Evolutionary conservation across 2,888 invertebrate species (phyloP).

Genomic region (Pristionchus japonicus): DNA sequence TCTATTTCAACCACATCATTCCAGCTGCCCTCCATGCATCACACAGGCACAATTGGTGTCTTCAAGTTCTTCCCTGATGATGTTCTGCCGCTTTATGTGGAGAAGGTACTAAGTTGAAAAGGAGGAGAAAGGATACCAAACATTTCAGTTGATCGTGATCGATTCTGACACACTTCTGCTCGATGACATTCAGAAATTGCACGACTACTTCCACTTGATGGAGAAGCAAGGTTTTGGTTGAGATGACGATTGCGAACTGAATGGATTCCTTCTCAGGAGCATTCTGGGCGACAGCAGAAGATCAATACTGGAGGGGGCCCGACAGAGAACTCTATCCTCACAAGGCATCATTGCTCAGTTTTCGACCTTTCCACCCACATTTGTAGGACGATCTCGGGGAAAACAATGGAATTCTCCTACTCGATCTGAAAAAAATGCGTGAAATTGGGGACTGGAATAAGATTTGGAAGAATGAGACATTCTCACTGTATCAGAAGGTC

Average conservation of each 20-base stretch:
- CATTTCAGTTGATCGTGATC: not conserved
- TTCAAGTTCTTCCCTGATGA: slow-evolving; percentile 4
- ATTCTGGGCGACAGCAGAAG: slow-evolving; percentile 5
- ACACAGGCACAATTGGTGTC: not conserved
- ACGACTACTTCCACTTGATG: not conserved
- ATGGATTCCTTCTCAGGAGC: too few species aligned
- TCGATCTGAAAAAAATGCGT: not conserved
- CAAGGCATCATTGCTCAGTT: not conserved
- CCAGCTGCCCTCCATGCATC: not conserved
- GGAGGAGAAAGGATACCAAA: not conserved
- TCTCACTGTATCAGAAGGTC: slow-evolving; percentile 17
- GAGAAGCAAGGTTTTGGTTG: not conserved
- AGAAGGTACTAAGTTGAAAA: not conserved
- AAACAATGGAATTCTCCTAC: not conserved
- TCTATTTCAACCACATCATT: not conserved
- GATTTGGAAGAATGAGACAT: slow-evolving; percentile 13
- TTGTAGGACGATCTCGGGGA: not conserved
- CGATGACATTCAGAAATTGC: not conserved
- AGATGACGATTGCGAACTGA: too few species aligned
- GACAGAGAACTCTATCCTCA: slow-evolving; percentile 1
- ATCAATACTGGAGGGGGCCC: not conserved
- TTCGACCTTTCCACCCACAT: not conserved
- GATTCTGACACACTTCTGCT: not conserved
- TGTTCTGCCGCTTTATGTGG: not conserved
- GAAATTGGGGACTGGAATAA: slow-evolving; percentile 29